A percentile compares a stretch with the other conserved stretches of the same genome.
Evolutionary conservation across 2,797 vertebrate genomes (phyloP).

Genomic region (Pangasius larnaudii): DNA sequence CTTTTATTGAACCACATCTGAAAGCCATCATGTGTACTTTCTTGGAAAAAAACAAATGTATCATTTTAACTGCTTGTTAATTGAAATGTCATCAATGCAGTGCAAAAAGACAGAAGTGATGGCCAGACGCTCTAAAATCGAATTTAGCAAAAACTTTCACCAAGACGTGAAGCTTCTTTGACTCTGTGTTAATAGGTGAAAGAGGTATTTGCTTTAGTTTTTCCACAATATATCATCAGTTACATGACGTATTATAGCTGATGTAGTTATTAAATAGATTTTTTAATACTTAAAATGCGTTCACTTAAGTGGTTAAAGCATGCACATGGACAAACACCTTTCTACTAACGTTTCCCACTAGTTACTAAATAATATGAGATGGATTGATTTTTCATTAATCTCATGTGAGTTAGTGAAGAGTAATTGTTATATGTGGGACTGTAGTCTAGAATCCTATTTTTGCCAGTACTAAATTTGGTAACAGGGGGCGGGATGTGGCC

Average conservation of each 20-base stretch:
- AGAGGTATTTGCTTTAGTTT: background rate
- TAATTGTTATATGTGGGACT: background rate
- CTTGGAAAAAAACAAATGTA: conserved; percentile 49
- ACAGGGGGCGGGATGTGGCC: background rate
- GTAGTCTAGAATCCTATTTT: background rate
- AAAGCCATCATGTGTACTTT: conserved; percentile 51
- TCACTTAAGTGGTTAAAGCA: conserved; percentile 40
- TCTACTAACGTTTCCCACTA: conserved; percentile 53
- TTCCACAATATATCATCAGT: background rate
- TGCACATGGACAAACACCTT: conserved; percentile 32
- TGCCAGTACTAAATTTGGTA: background rate
- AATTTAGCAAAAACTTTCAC: conserved; percentile 28
- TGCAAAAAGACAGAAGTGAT: conserved; percentile 52
- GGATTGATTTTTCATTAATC: background rate
- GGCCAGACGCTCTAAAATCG: conserved; percentile 42
- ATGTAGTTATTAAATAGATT: background rate
- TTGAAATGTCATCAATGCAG: conserved; percentile 59
- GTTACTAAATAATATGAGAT: conserved; percentile 23
- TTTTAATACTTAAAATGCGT: conserved; percentile 25
- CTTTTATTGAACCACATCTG: conserved; percentile 56
- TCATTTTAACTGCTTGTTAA: conserved; percentile 48
- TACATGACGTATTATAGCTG: background rate
- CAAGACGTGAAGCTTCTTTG: conserved; percentile 24
- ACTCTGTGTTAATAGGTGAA: conserved; percentile 29
- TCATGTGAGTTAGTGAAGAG: background rate